A percentile compares a stretch with the other conserved stretches of the same genome.
phyloP scores from a whole-genome alignment of 2,113 vertebrate genomes.

The Acanthochromis polyacanthus region DNA sequence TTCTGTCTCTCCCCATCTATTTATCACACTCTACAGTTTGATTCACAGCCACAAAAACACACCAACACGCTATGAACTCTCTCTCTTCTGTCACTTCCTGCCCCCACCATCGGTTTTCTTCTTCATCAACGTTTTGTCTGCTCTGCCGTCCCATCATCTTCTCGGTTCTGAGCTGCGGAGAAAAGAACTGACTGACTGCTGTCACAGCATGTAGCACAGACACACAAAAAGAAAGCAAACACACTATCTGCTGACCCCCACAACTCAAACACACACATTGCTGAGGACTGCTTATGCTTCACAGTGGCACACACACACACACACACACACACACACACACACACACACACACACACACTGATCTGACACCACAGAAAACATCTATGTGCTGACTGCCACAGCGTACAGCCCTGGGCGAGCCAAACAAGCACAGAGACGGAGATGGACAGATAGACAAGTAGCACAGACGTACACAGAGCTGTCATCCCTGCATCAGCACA shows the following conservation, averaged over 20 bases:
- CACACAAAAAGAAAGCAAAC: constrained; percentile 4
- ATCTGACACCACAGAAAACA: constrained; percentile 54
- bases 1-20: constrained; percentile 3
- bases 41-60: constrained; percentile 9
- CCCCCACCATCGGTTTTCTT: neutral
- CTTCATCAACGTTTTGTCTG: neutral
- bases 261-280: constrained; percentile 38
- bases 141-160: constrained; percentile 38
- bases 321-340: constrained; percentile 2
- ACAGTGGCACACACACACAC: constrained; percentile 11
- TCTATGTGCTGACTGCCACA: constrained; percentile 66
- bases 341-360: constrained; percentile 8
- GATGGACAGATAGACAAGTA: constrained; percentile 42
- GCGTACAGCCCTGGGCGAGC: constrained; percentile 45
- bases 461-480: constrained; percentile 7
- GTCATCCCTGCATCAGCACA: constrained; percentile 46
- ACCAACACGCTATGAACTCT: constrained; percentile 3
- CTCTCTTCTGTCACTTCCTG: neutral
- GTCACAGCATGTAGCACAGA: constrained; percentile 61
- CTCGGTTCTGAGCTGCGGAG: constrained; percentile 35
- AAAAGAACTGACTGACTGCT: constrained; percentile 73
- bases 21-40: neutral
- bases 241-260: constrained; percentile 55
- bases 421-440: constrained; percentile 36
- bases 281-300: constrained; percentile 40